Evolutionary conservation across 2,888 invertebrate genomes (phyloP), one percentile per base, ranked within the genome.

Genomic region (Lypha dubia): DNA sequence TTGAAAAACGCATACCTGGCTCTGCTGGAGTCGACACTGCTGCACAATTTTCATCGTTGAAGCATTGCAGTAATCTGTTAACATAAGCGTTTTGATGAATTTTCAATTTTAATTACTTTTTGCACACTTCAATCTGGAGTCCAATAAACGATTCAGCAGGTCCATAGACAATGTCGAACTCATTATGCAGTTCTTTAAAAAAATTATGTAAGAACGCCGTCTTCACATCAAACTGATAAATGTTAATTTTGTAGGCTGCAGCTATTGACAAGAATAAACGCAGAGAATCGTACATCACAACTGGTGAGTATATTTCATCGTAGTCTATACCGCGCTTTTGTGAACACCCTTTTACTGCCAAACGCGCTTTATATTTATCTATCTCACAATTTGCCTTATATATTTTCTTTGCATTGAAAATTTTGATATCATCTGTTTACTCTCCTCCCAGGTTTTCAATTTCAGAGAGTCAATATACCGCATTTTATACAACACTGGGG

Each of bases 271-370:
- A 32, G 5, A 32, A 32, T 7, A 32, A 32, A 32, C 32, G 32
- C 7, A 32, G 56, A 20, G 75, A 81, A 28, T 62, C 68, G 56
- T 82, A 56, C 17, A 70, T 70, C 11, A 76, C 71, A 20, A 82
- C 63, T 2, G 65, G 65, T 53, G 65, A 63, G 20, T 75, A 75
- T n/a, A 65, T 63, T 65, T 75, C 75, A 28, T 24, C 62, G 32
- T 82, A 82, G 28, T 82, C 65, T n/a, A 62, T 38, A 9, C 63
- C 74, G 44, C 41, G 7, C n/a, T 56, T 75, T 56, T 81, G 81
- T 24, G 53, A 58, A n/a, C 68, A 81, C 9, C 81, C 75, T 56
- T 63, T 75, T 24, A 51, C 81, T 0, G 70, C 81, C 17, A 81
- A 53, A 41, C 68, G 41, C 13, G 75, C 56, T 68, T 81, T 81